Base-by-base conservation (phyloP, 2,888 invertebrate species). In the Volucella bombylans region DNA sequence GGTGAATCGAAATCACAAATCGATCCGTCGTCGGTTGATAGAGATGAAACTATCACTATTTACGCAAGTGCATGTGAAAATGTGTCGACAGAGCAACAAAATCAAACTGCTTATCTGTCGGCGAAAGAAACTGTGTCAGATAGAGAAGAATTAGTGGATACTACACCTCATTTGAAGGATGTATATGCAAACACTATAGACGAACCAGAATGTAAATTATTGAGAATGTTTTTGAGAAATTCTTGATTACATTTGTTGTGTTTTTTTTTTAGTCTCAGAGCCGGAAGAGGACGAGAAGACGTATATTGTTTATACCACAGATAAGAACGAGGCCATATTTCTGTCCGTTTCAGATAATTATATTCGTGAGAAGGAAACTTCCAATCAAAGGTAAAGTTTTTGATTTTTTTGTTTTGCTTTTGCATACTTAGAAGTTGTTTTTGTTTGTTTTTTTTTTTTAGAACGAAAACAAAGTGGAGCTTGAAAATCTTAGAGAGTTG, bases 401-500 rank as follows among this genome's bases (percentile, higher is more conserved):
- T 31, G 31, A 31, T 6, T 6, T 4, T n/a, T 4, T 31, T 12
- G 8, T 45, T 31, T 41, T 8, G 10, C 1, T 43, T 8, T 8
- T 39, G n/a, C 12, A 10, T 2, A 1, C 23, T 12, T 54, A 14
- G 3, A 31, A 1, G 4, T 23, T 18, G 18, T 12, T 65, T 10
- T 67, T 23, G n/a, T n/a, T n/a, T n/a, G n/a, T n/a, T 9, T 31
- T 59, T 41, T 9, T 6, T 72, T 80, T 83, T 72, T 23, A 92
- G 91, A 72, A 92, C 92, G 0, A 90, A 90, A 86, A 90, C 91
- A 0, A 92, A 91, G 82, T 94, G 94, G 94, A 92, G 92, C 62
- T 87, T 94, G 1, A 92, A 92, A 86, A 92, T 92, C 4, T 89
- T 94, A 65, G 91, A 92, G 82, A 92, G 92, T 18, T 94, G 93